A percentile compares a stretch with the other conserved stretches of the same genome.
These are phyloP conservation scores for Diadema setosum DNA, from an alignment of 35 echinoderm and acorn worm species.

Conservation along the genomic window DNA sequence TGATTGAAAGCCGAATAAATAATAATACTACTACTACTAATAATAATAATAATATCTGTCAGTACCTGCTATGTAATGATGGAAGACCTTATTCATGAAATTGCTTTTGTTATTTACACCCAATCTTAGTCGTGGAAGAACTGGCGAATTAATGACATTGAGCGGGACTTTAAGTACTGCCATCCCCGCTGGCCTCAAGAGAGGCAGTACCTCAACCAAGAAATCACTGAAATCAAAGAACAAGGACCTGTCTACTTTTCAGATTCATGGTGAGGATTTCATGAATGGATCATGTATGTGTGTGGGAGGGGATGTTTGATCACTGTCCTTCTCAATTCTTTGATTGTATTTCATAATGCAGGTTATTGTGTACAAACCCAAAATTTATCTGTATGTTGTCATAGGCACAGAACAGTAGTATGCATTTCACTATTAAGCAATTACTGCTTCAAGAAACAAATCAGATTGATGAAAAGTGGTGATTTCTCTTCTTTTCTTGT, in stretches of 20 bases:
- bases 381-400: not conserved
- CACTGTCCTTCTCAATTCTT: not conserved
- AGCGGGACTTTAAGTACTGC: conserved; percentile 81
- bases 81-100: too few relatives aligned
- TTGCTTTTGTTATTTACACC: too few relatives aligned
- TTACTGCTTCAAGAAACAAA: too few relatives aligned
- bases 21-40: too few relatives aligned
- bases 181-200: conserved; percentile 98
- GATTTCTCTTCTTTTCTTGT: too few relatives aligned
- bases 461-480: too few relatives aligned
- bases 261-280: conserved; percentile 78
- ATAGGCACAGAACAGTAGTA: too few relatives aligned
- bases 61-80: too few relatives aligned
- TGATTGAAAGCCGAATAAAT: too few relatives aligned
- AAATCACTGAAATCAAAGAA: conserved; percentile 50
- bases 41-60: too few relatives aligned
- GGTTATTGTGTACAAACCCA: not conserved
- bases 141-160: conserved; percentile 66
- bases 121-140: conserved; percentile 85
- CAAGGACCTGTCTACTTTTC: conserved; percentile 75
- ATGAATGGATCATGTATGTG: not conserved
- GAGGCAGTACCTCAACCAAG: conserved; percentile 49
- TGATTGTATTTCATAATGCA: not conserved
- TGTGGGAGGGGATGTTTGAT: too few relatives aligned
- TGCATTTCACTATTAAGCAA: too few relatives aligned